Base-by-base conservation (phyloP, 2,113 vertebrate genomes). In the Solenodon paradoxus region DNA sequence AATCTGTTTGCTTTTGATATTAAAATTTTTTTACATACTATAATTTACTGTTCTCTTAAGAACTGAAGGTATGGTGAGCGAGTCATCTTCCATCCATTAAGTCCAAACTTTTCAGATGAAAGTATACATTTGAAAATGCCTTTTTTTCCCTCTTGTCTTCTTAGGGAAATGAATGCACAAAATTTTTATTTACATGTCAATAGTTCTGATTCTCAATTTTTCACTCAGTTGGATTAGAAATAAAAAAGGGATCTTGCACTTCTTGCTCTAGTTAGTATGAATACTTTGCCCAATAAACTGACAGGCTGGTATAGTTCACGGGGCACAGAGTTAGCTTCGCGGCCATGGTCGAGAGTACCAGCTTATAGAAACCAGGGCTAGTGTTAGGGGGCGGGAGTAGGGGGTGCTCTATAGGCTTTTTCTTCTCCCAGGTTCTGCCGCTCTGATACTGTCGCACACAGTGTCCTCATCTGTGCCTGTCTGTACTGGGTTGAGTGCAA, bases 1-100 rank as follows among this genome's bases (percentile, higher is more conserved):
- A 78, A 92, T 72, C 55, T 82, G 5, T 47, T 92, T 63, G 53
- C 26, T 94, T 90, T 47, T 69, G 59, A 55, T 81, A 95, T 57
- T 53, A 72, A 90, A 74, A 74, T 64, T 24, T 47, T 5, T 55
- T 69, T 12, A 66, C 63, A 95, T n/a, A 53, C 30, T 61, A 19
- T 66, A 17, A 79, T 88, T 74, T 71, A 49, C 13, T 71, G 35
- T 55, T 77, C 59, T 96, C 71, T 84, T 55, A 94, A 28, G 59
- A 94, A 88, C 74, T 77, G 26, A 85, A 80, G 40, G 15, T 38
- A 51, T 38, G 32, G 4, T n/a, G n/a, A n/a, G n/a, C n/a, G n/a
- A n/a, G n/a, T n/a, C n/a, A n/a, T n/a, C n/a, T n/a, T n/a, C n/a
- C n/a, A n/a, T 61, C 6, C 69, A 66, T 20, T 38, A 22, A 87